Percentiles rank a stretch among this genome's conserved stretches.
phyloP scores from a whole-genome alignment of 1,140 invertebrate genomes.

The Apis cerana region DNA sequence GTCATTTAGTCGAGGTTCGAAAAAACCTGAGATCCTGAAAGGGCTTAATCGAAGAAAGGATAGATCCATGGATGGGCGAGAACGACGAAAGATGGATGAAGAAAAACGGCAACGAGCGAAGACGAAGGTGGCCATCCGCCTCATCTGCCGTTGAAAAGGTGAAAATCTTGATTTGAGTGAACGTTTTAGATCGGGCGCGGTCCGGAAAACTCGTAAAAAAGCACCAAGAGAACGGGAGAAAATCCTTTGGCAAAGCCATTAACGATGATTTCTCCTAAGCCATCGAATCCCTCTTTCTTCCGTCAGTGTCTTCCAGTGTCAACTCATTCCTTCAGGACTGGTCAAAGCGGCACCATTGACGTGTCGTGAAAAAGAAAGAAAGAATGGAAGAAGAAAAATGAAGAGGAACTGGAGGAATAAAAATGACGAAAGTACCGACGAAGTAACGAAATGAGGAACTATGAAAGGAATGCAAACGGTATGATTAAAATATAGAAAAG shows the following conservation, averaged over 20 bases:
- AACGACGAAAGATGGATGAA: slow-evolving; percentile 61
- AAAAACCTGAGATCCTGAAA: slow-evolving; percentile 22
- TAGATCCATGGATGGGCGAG: slow-evolving; percentile 19
- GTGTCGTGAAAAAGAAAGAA: neutral
- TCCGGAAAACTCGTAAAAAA: slow-evolving; percentile 60
- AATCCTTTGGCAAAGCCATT: slow-evolving; percentile 73
- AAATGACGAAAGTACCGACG: neutral
- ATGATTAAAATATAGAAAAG: neutral
- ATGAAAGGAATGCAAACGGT: neutral
- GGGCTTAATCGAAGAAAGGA: slow-evolving; percentile 39
- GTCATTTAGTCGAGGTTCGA: slow-evolving; percentile 41
- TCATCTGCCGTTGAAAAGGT: slow-evolving; percentile 65
- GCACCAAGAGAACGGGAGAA: slow-evolving; percentile 56
- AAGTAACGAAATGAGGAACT: neutral
- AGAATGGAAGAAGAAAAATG: neutral
- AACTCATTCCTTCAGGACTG: slow-evolving; percentile 55
- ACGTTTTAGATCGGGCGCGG: slow-evolving; percentile 58
- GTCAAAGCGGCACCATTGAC: slow-evolving; percentile 22
- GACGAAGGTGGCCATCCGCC: slow-evolving; percentile 36
- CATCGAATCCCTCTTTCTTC: slow-evolving; percentile 61
- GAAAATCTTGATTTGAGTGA: slow-evolving; percentile 72
- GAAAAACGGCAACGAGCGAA: slow-evolving; percentile 41
- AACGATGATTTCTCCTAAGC: slow-evolving; percentile 71
- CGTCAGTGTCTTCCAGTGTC: slow-evolving; percentile 50
- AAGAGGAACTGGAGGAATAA: neutral